A percentile compares a stretch with the other conserved stretches of the same genome.
Conservation (phyloP, 35 echinoderm and acorn worm species). For the Patiria miniata region DNA sequence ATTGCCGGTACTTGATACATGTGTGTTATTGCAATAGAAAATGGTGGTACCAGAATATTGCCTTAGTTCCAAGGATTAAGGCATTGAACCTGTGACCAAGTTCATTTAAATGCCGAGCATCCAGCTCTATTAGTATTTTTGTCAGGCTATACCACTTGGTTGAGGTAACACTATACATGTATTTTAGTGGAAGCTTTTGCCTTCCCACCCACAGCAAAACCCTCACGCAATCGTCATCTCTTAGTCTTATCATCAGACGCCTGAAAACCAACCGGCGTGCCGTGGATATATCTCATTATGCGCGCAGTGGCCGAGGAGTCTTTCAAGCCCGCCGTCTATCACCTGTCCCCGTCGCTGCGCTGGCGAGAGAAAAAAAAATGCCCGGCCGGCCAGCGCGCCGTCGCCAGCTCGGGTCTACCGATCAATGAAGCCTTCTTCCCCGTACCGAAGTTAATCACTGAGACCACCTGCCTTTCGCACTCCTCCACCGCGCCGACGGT, state of each 20-base stretch:
- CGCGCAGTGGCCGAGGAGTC: background rate
- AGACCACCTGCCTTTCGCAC: constrained; percentile 7
- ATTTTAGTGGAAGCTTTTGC: too few relatives aligned
- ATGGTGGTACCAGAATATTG: too few relatives aligned
- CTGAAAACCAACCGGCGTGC: background rate
- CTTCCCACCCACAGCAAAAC: background rate
- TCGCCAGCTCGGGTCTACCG: background rate
- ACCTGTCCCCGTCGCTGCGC: background rate
- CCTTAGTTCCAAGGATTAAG: too few relatives aligned
- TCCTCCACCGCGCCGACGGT: too few relatives aligned
- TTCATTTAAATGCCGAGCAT: too few relatives aligned
- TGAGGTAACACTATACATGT: too few relatives aligned
- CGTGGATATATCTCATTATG: background rate
- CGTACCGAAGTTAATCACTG: constrained; percentile 14
- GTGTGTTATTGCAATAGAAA: too few relatives aligned
- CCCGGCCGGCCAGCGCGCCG: background rate
- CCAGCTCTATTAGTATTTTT: too few relatives aligned
- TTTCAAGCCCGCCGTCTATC: constrained; percentile 9
- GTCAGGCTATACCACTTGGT: too few relatives aligned
- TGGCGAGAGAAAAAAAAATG: background rate
- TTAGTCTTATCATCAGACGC: background rate
- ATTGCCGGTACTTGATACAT: too few relatives aligned
- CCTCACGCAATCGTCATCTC: background rate
- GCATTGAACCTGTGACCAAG: too few relatives aligned
- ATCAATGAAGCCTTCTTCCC: constrained; percentile 23